A percentile compares a stretch with the other conserved stretches of the same genome.
Conservation (phyloP, 2,113 vertebrate genomes). For the Caretta caretta region DNA sequence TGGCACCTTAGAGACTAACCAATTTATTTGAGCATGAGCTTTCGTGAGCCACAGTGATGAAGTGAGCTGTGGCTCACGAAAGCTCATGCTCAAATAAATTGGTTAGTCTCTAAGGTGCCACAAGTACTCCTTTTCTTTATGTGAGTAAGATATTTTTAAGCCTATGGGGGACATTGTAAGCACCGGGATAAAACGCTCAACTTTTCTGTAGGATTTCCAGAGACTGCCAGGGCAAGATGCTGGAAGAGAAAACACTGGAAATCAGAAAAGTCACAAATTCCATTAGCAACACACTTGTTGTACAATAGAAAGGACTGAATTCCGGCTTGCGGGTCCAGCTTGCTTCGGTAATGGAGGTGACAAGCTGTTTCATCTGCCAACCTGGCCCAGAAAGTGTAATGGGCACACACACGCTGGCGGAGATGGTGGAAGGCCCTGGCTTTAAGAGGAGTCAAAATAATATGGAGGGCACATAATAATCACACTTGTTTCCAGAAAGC, state of each 20-base stretch:
- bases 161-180: neutral
- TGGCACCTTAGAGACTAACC: too few relatives aligned
- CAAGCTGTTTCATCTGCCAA: neutral
- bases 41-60: too few relatives aligned
- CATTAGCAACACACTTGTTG: neutral
- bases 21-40: too few relatives aligned
- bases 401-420: neutral
- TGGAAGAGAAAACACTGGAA: neutral
- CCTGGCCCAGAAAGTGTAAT: neutral
- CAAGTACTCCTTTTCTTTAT: too few relatives aligned
- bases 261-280: neutral
- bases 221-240: neutral
- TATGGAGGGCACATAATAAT: neutral
- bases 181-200: neutral
- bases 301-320: neutral
- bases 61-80: too few relatives aligned
- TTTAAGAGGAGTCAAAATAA: neutral
- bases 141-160: neutral
- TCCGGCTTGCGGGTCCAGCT: neutral
- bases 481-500: neutral
- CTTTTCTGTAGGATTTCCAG: neutral
- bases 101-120: too few relatives aligned
- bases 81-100: too few relatives aligned
- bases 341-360: neutral
- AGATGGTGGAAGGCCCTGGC: neutral